These are phyloP conservation scores for Diarsia mendica DNA, from an alignment of 2,888 invertebrate species.

Conservation along the genomic window DNA sequence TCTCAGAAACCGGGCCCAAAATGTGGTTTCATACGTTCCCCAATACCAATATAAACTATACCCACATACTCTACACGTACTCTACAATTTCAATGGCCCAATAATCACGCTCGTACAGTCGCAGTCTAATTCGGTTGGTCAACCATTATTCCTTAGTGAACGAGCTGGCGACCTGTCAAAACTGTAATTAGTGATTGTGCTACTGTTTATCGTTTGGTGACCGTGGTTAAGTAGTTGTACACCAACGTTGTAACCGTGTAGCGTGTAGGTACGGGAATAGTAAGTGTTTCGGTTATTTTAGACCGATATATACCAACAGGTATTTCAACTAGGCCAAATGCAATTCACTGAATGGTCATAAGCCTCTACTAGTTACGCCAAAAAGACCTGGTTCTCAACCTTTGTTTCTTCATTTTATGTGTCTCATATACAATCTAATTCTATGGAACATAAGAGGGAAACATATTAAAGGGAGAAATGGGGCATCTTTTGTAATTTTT, in stretches of 20 bases:
- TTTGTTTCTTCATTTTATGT: neutral
- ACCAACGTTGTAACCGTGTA: neutral
- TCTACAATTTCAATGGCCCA: conserved; percentile 19
- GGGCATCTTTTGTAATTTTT: no score
- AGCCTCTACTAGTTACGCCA: neutral
- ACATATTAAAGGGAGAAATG: no score
- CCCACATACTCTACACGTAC: neutral
- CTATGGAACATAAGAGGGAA: no score
- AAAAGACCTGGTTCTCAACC: neutral
- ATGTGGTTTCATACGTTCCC: neutral
- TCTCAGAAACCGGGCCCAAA: neutral
- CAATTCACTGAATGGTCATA: no score
- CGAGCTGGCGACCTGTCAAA: conserved; percentile 65
- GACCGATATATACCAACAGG: neutral
- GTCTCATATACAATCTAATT: no score
- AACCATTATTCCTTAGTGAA: conserved; percentile 27
- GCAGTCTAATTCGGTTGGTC: conserved; percentile 47
- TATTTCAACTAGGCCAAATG: neutral
- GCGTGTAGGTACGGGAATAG: conserved; percentile 7
- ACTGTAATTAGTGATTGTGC: conserved; percentile 41
- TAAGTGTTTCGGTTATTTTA: neutral
- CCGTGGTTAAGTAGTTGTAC: conserved; percentile 14
- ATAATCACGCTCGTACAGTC: conserved; percentile 7
- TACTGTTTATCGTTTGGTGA: conserved; percentile 29
- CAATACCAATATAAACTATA: neutral